These are phyloP conservation scores for Cottus gobio DNA, from an alignment of 2,113 vertebrate species.

Conservation along the genomic window DNA sequence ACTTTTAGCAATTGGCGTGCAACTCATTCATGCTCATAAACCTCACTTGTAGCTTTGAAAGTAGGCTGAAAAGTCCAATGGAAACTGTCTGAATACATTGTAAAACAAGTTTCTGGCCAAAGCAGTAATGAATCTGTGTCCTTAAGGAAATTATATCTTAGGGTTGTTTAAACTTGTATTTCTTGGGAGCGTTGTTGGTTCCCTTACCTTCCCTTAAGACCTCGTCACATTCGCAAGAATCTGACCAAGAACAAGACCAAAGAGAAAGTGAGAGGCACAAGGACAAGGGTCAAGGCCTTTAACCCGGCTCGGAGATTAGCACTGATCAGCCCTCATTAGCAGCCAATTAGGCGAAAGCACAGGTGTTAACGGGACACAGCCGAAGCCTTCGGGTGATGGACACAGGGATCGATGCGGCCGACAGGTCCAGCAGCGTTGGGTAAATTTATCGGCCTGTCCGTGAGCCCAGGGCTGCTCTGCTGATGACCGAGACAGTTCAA, in stretches of 20 bases:
- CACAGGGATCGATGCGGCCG: neutral
- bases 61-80: neutral
- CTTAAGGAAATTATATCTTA: too few species aligned
- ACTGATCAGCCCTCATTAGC: conserved; percentile 9
- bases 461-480: conserved; percentile 19
- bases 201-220: too few species aligned
- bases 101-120: too few species aligned
- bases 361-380: neutral
- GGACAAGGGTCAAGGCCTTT: conserved; percentile 4
- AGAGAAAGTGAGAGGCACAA: neutral
- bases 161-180: too few species aligned
- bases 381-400: conserved; percentile 1
- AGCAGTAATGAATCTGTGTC: too few species aligned
- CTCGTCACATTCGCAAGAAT: too few species aligned
- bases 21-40: neutral
- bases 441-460: conserved; percentile 27
- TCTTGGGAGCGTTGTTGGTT: too few species aligned
- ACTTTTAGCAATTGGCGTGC: neutral
- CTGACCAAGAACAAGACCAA: neutral
- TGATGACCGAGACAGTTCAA: conserved; percentile 44
- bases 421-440: conserved; percentile 6
- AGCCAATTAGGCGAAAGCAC: conserved; percentile 38
- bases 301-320: neutral
- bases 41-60: neutral
- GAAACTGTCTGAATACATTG: neutral